Conservation (phyloP, 2,888 invertebrate species). For the Polyommatus iphigenia region DNA sequence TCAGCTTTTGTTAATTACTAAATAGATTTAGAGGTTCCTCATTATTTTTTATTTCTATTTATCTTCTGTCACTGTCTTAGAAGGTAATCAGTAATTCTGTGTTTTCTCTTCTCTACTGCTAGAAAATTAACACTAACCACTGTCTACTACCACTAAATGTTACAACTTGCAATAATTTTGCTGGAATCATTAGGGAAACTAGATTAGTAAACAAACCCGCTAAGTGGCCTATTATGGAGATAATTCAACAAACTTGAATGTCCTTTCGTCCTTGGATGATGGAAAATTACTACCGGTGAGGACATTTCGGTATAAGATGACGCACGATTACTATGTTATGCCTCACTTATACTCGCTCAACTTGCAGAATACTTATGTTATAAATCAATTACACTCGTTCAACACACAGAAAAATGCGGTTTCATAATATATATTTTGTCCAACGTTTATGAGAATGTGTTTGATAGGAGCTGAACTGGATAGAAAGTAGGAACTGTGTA, state of each 20-base stretch:
- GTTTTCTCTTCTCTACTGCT: too few species aligned
- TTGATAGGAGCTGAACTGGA: too few species aligned
- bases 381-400: not conserved
- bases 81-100: too few species aligned
- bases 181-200: not conserved
- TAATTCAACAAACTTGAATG: not conserved
- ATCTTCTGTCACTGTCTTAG: too few species aligned
- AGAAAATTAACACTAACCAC: too few species aligned
- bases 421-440: too few species aligned
- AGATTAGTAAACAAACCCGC: not conserved
- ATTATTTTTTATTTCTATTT: too few species aligned
- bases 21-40: not conserved
- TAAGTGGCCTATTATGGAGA: not conserved
- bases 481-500: not conserved
- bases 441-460: too few species aligned
- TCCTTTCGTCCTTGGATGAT: slow-evolving; percentile 5
- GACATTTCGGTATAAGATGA: not conserved
- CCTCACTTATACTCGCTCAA: not conserved
- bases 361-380: not conserved
- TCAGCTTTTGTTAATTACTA: not conserved
- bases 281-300: not conserved
- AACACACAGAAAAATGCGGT: not conserved
- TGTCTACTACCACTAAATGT: not conserved
- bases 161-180: not conserved
- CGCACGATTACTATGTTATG: not conserved